These are phyloP conservation scores for Dufourea novaeangliae DNA, from an alignment of 1,140 invertebrate genomes.

Conservation along the genomic window DNA sequence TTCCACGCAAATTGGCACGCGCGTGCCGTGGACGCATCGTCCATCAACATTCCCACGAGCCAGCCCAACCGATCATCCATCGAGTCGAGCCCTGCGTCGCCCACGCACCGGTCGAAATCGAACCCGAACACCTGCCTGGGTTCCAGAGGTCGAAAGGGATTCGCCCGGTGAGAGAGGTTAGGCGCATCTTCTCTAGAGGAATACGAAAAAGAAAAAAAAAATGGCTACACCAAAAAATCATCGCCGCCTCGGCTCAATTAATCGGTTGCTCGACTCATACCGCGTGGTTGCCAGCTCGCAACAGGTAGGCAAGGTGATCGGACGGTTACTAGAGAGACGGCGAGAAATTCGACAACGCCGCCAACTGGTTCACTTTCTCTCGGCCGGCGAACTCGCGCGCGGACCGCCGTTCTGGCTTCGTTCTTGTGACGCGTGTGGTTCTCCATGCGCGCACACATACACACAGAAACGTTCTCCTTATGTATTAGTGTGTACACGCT, in stretches of 20 bases:
- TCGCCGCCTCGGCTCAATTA: slow-evolving; percentile 48
- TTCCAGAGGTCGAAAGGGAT: no score
- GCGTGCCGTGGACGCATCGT: slow-evolving; percentile 14
- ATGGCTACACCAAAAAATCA: slow-evolving; percentile 51
- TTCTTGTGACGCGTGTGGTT: slow-evolving; percentile 46
- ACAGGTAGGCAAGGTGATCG: slow-evolving; percentile 47
- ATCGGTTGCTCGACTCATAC: slow-evolving; percentile 25
- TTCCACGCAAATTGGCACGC: slow-evolving; percentile 16
- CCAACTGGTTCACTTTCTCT: slow-evolving; percentile 80
- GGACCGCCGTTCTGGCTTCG: slow-evolving; percentile 57
- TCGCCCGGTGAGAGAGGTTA: no score
- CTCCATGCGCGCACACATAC: background rate
- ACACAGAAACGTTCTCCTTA: background rate
- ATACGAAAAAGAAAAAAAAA: slow-evolving; percentile 21
- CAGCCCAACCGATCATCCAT: background rate
- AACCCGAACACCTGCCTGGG: background rate
- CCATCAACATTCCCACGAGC: slow-evolving; percentile 19
- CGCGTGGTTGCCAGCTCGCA: slow-evolving; percentile 67
- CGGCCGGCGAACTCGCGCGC: slow-evolving; percentile 70
- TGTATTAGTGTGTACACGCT: background rate
- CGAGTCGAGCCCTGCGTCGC: background rate
- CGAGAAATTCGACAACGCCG: slow-evolving; percentile 76
- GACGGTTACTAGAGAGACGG: slow-evolving; percentile 53
- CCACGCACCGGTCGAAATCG: background rate
- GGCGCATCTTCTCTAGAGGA: no score